phyloP scores from a whole-genome alignment of 2,797 vertebrate species.

The Carcharodon carcharias region DNA sequence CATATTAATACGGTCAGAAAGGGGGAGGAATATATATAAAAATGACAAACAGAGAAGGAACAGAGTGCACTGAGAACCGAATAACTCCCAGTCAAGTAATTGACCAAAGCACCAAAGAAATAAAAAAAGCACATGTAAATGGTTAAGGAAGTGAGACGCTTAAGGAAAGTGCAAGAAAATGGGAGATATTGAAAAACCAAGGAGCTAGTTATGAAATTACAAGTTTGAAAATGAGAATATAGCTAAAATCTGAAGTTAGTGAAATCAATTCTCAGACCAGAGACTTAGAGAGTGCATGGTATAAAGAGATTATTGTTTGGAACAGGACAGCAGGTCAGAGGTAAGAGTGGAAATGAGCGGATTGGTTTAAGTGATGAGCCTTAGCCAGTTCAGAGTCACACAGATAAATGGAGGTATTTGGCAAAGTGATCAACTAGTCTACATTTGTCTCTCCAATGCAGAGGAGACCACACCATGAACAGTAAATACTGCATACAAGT shows the following conservation, averaged over 20 bases:
- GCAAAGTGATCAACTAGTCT: not conserved
- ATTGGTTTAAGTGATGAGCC: not conserved
- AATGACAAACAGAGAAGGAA: not conserved
- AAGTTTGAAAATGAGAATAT: not conserved
- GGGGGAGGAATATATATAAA: slow-evolving; percentile 23
- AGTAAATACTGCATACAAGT: not conserved
- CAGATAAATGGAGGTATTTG: not conserved
- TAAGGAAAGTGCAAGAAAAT: slow-evolving; percentile 32
- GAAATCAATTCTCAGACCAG: not conserved
- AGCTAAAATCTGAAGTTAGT: not conserved
- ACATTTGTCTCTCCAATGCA: not conserved
- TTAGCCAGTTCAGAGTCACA: not conserved
- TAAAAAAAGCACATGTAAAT: not conserved
- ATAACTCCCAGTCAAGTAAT: not conserved
- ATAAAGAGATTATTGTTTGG: not conserved
- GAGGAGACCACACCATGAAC: not conserved
- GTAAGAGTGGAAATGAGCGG: not conserved
- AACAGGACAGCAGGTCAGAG: not conserved
- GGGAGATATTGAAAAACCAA: not conserved
- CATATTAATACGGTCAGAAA: slow-evolving; percentile 25
- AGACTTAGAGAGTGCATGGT: not conserved
- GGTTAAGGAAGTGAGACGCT: not conserved
- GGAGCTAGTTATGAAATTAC: not conserved
- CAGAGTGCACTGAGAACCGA: not conserved
- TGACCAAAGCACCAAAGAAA: not conserved